A percentile compares a stretch with the other conserved stretches of the same genome.
Evolutionary conservation across 2,888 invertebrate species (phyloP).

Genomic region (Acleris emargana): DNA sequence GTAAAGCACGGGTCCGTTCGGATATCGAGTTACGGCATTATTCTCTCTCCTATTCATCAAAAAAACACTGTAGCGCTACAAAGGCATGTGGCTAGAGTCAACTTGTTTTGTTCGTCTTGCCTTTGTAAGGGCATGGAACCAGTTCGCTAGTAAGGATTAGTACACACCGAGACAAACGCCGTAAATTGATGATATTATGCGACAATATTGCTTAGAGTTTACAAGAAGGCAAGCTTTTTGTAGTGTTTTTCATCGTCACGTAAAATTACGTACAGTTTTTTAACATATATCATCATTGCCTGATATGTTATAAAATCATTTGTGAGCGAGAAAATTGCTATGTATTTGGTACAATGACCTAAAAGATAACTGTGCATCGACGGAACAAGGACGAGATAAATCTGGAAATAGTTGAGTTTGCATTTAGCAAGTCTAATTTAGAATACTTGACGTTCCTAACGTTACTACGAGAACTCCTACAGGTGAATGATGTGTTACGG

Average conservation of each 20-base stretch:
- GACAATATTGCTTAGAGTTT: conserved; percentile 42
- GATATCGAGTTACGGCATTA: conserved; percentile 63
- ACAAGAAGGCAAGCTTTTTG: conserved; percentile 26
- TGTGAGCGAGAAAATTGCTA: conserved; percentile 54
- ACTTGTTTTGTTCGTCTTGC: conserved; percentile 56
- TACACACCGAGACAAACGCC: conserved; percentile 53
- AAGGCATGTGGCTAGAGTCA: conserved; percentile 51
- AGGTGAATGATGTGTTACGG: neutral
- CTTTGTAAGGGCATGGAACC: conserved; percentile 62
- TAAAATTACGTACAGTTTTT: conserved; percentile 37
- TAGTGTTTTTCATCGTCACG: neutral
- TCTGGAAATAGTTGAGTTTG: conserved; percentile 34
- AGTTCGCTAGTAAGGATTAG: conserved; percentile 48
- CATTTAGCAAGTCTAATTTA: no score
- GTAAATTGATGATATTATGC: conserved; percentile 47
- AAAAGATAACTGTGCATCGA: conserved; percentile 63
- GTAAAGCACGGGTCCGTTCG: conserved; percentile 56
- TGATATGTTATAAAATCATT: conserved; percentile 62
- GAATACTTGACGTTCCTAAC: no score
- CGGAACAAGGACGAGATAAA: conserved; percentile 54
- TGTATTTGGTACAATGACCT: conserved; percentile 60
- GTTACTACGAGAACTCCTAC: no score
- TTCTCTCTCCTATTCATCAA: conserved; percentile 63
- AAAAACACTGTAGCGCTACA: conserved; percentile 55
- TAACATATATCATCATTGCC: conserved; percentile 44